These are phyloP conservation scores for Malthinus seriepunctatus DNA, from an alignment of 2,888 invertebrate species.

Conservation along the genomic window DNA sequence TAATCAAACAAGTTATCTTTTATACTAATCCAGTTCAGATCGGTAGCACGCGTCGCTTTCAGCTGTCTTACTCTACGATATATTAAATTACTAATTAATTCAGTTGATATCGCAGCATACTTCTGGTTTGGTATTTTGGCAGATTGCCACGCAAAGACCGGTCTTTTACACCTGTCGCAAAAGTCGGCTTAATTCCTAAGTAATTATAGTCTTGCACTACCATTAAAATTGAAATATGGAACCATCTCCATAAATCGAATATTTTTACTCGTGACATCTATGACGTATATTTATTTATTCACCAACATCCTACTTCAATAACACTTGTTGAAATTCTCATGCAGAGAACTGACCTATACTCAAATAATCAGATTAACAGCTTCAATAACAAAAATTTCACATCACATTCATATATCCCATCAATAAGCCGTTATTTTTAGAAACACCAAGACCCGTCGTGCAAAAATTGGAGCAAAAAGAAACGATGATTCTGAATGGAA, in stretches of 20 bases:
- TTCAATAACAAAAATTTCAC: too few species aligned
- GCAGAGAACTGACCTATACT: too few species aligned
- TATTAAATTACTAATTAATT: constrained; percentile 32
- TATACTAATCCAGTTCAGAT: constrained; percentile 24
- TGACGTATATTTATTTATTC: background rate
- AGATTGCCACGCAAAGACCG: constrained; percentile 38
- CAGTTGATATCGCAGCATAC: constrained; percentile 28
- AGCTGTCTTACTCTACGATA: constrained; percentile 25
- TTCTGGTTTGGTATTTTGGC: constrained; percentile 37
- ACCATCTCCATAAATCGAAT: constrained; percentile 8
- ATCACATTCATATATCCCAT: too few species aligned
- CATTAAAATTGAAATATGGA: constrained; percentile 24
- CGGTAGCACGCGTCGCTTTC: constrained; percentile 27
- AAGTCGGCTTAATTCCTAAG: constrained; percentile 27
- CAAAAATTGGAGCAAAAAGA: too few species aligned
- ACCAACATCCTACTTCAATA: too few species aligned
- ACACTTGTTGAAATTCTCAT: too few species aligned
- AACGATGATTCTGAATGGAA: too few species aligned
- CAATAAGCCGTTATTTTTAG: too few species aligned
- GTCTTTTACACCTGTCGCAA: constrained; percentile 38
- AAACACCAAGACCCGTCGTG: too few species aligned
- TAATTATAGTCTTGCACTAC: constrained; percentile 22
- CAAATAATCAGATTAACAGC: too few species aligned
- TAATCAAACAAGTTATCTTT: constrained; percentile 5
- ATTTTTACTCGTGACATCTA: constrained; percentile 8